phyloP scores from a whole-genome alignment of 2,113 vertebrate species.

The Pipa parva region DNA sequence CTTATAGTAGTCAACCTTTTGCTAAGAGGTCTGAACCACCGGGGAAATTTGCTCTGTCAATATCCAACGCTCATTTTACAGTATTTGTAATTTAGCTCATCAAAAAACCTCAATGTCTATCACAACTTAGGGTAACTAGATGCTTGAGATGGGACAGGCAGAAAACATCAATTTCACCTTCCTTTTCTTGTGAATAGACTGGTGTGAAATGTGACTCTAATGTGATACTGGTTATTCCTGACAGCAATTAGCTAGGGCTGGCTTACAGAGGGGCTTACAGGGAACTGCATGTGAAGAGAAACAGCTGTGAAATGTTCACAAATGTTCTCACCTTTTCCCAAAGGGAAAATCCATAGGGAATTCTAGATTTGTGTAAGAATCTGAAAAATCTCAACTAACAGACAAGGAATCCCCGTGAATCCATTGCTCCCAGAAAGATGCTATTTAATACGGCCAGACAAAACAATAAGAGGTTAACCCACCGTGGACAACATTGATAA shows the following conservation, averaged over 20 bases:
- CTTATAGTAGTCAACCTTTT: background rate
- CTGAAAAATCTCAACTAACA: slow-evolving; percentile 24
- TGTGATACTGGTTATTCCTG: slow-evolving; percentile 35
- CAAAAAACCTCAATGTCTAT: background rate
- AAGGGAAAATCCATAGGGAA: slow-evolving; percentile 37
- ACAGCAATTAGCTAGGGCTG: slow-evolving; percentile 33
- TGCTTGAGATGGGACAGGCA: slow-evolving; percentile 13
- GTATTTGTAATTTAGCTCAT: slow-evolving; percentile 4
- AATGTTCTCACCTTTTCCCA: slow-evolving; percentile 27
- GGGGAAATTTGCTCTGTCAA: slow-evolving; percentile 24
- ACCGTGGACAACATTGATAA: background rate
- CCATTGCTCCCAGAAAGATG: background rate
- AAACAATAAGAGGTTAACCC: background rate
- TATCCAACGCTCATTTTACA: background rate
- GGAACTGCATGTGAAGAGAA: slow-evolving; percentile 30
- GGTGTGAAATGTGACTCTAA: slow-evolving; percentile 34
- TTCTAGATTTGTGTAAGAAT: slow-evolving; percentile 28
- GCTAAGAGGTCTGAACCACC: background rate
- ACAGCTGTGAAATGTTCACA: slow-evolving; percentile 29
- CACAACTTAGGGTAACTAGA: background rate
- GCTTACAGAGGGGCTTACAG: slow-evolving; percentile 18
- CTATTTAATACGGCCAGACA: background rate
- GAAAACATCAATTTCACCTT: slow-evolving; percentile 30
- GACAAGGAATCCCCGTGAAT: slow-evolving; percentile 16
- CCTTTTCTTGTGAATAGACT: background rate